These are phyloP conservation scores for Sarotherodon lohbergeri DNA, from an alignment of 2,113 vertebrate species.

Conservation along the genomic window DNA sequence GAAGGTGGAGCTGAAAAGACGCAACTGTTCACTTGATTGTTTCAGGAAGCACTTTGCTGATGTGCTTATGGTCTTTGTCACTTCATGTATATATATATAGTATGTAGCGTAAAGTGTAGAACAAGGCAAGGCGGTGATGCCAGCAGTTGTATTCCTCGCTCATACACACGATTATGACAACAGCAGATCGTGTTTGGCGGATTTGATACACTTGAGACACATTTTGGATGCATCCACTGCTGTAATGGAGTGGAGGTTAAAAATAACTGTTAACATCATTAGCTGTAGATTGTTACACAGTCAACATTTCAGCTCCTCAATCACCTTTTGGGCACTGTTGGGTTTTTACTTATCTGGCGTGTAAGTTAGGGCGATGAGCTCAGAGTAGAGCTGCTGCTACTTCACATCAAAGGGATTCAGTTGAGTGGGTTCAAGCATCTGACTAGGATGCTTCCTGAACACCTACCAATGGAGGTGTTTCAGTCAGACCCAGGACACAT, in stretches of 20 bases:
- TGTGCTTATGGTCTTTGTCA: background rate
- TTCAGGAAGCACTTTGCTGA: background rate
- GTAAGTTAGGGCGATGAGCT: background rate
- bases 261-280: background rate
- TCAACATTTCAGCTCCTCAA: background rate
- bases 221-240: fast-evolving
- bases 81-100: too few species aligned
- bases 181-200: fast-evolving
- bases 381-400: background rate
- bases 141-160: fast-evolving
- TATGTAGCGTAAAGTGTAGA: background rate
- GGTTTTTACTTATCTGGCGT: fast-evolving
- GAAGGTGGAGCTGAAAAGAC: background rate
- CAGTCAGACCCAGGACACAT: background rate
- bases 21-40: too few species aligned
- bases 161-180: background rate
- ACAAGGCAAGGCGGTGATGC: background rate
- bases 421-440: background rate
- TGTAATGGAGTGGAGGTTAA: background rate
- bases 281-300: background rate
- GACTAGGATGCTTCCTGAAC: background rate
- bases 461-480: background rate
- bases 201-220: background rate
- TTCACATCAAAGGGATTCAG: background rate
- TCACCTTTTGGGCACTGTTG: background rate